Conservation (phyloP, 2,113 vertebrate genomes). For the Lasiurus cinereus region DNA sequence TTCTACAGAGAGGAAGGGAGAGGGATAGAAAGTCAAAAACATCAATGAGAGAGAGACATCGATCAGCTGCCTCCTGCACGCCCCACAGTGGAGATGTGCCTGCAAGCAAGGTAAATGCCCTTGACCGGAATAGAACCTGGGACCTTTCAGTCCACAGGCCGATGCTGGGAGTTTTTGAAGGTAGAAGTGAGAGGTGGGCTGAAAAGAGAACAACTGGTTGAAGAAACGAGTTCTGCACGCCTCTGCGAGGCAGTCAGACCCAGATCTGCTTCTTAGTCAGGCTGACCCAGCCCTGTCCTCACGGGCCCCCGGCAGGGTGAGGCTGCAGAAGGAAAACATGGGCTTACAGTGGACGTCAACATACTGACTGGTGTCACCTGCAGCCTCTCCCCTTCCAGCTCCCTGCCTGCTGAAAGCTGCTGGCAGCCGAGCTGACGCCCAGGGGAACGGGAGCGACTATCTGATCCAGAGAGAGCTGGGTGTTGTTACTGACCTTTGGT, state of each 20-base stretch:
- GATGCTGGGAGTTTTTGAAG: not conserved
- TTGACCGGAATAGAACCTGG: not conserved
- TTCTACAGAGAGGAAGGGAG: too few species aligned
- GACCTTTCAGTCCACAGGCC: not conserved
- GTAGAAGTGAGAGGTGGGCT: not conserved
- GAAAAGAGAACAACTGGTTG: not conserved
- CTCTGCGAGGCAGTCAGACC: not conserved
- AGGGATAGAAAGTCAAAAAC: too few species aligned
- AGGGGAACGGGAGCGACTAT: not conserved
- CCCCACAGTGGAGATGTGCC: too few species aligned
- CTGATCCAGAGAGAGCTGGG: not conserved
- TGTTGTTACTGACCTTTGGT: not conserved
- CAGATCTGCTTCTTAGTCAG: not conserved
- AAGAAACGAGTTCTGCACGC: not conserved
- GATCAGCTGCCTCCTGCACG: too few species aligned
- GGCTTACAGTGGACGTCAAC: not conserved
- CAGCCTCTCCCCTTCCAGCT: not conserved
- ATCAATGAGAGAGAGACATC: too few species aligned
- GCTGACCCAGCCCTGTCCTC: not conserved
- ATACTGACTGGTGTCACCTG: not conserved
- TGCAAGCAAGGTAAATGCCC: too few species aligned
- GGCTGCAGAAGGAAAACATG: not conserved
- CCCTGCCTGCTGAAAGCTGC: too few species aligned
- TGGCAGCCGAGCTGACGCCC: not conserved
- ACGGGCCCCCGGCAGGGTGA: not conserved